Conservation (phyloP, 2,888 invertebrate species). For the Synanthedon tipuliformis region DNA sequence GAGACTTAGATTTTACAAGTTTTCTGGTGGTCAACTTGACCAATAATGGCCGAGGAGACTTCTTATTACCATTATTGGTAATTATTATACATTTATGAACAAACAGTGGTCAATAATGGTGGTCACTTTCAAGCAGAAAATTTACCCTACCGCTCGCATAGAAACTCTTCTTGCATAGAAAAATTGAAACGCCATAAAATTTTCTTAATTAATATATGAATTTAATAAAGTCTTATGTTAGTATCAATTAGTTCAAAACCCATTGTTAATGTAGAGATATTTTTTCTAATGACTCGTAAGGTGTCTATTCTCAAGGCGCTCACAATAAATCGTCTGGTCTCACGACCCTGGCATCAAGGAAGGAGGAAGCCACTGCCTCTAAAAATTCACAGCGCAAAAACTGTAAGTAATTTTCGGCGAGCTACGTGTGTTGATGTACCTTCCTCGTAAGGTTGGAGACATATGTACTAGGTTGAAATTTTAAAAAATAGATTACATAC, state of each 20-base stretch:
- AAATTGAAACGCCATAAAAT: no score
- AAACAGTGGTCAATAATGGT: no score
- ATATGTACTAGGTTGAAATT: constrained; percentile 2
- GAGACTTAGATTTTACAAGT: no score
- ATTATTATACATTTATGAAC: no score
- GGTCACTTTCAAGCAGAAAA: no score
- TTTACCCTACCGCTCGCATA: no score
- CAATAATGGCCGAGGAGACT: no score
- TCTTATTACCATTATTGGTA: no score
- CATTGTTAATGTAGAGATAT: neutral
- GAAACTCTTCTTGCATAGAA: no score
- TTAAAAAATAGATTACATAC: neutral
- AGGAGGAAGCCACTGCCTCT: constrained; percentile 48
- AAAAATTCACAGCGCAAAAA: constrained; percentile 56
- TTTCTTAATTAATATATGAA: no score
- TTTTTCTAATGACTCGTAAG: neutral
- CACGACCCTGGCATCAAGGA: constrained; percentile 25
- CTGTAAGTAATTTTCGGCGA: constrained; percentile 52
- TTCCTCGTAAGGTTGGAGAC: constrained; percentile 43
- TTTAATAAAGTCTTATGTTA: no score
- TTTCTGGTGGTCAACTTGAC: no score
- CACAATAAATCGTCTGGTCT: neutral
- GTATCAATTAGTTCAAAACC: neutral
- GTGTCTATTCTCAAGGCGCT: neutral
- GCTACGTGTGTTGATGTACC: constrained; percentile 42